phyloP scores from a whole-genome alignment of 2,888 invertebrate genomes.

The Dioctria rufipes region DNA sequence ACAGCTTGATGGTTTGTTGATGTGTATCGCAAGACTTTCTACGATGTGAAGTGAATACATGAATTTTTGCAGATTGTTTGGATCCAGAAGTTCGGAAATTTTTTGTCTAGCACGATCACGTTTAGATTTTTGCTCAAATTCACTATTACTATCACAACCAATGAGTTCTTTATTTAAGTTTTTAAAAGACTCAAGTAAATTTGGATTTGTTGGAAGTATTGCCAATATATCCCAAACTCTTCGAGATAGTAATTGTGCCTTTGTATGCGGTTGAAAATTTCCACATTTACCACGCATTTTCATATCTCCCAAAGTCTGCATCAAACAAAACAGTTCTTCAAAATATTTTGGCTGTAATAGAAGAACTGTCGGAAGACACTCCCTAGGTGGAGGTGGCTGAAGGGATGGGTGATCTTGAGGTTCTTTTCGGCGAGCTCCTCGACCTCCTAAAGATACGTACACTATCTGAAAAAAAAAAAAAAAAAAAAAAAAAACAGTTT shows the following conservation, averaged over 20 bases:
- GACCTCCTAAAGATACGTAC: conserved; percentile 89
- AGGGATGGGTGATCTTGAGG: conserved; percentile 85
- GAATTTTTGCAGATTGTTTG: conserved; percentile 91
- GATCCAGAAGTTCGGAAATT: conserved; percentile 85
- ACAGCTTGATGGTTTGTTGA: conserved; percentile 55
- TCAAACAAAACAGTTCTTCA: conserved; percentile 89
- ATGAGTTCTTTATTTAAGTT: conserved; percentile 73
- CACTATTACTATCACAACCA: conserved; percentile 70
- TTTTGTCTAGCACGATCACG: conserved; percentile 69
- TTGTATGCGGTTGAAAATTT: conserved; percentile 80
- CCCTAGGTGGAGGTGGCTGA: conserved; percentile 88
- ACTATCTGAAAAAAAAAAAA: conserved; percentile 77
- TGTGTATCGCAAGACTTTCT: conserved; percentile 75
- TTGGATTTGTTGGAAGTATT: conserved; percentile 91
- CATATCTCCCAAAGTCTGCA: conserved; percentile 92
- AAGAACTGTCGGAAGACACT: conserved; percentile 88
- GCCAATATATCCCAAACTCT: conserved; percentile 96
- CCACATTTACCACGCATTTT: conserved; percentile 80
- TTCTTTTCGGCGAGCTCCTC: conserved; percentile 73
- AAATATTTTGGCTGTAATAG: conserved; percentile 90
- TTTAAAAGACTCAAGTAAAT: conserved; percentile 83
- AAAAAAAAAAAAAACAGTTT: conserved; percentile 4
- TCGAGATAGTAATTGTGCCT: conserved; percentile 90
- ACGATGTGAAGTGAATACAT: conserved; percentile 97
- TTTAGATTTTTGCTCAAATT: conserved; percentile 64